Conservation (phyloP, 1,140 invertebrate genomes). For the Delia radicum region DNA sequence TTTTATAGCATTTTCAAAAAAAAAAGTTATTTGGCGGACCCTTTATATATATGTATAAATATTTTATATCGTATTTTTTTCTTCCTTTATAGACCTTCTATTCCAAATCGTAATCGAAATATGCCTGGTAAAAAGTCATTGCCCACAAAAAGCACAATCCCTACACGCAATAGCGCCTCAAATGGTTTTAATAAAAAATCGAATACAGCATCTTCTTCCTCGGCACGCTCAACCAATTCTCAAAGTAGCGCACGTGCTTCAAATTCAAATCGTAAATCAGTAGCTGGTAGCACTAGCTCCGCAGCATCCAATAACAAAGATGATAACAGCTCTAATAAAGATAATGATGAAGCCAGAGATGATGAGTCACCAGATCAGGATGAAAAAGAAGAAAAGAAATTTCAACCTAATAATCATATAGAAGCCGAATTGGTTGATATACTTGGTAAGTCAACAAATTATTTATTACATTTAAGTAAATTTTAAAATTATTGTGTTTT, state of each 20-base stretch:
- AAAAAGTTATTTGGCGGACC: too few species aligned
- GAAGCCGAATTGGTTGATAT: constrained; percentile 94
- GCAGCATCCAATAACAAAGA: constrained; percentile 7
- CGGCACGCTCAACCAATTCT: not conserved
- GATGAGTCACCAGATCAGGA: constrained; percentile 64
- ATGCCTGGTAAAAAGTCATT: constrained; percentile 24
- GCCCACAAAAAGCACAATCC: constrained; percentile 39
- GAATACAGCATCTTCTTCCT: not conserved
- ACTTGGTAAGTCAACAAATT: constrained; percentile 62
- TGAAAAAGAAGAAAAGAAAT: constrained; percentile 80
- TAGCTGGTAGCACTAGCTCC: constrained; percentile 28
- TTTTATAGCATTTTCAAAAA: too few species aligned
- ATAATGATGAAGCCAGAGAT: constrained; percentile 30
- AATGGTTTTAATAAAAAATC: constrained; percentile 13
- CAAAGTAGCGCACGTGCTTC: too few species aligned
- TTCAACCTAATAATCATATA: constrained; percentile 81
- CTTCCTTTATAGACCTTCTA: constrained; percentile 14
- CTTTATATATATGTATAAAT: too few species aligned
- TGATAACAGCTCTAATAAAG: constrained; percentile 22
- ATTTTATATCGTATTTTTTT: too few species aligned
- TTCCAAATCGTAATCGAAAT: constrained; percentile 28
- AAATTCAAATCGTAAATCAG: constrained; percentile 24
- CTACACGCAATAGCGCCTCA: constrained; percentile 34
- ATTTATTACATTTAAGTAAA: not conserved
- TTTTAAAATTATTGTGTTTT: not conserved